These are phyloP conservation scores for Melanerpes formicivorus DNA, from an alignment of 2,113 vertebrate species.

Conservation along the genomic window DNA sequence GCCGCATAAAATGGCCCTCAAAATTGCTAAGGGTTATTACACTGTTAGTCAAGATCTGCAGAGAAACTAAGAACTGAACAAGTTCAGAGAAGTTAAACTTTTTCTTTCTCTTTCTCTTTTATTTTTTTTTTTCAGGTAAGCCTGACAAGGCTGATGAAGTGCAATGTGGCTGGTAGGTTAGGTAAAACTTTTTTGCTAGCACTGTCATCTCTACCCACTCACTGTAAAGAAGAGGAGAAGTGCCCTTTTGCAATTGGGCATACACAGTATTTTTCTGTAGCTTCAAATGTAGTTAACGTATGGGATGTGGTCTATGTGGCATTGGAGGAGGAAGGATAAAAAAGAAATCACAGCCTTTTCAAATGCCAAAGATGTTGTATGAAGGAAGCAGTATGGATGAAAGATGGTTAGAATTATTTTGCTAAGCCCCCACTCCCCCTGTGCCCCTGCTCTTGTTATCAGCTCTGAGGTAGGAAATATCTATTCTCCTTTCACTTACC, in stretches of 20 bases:
- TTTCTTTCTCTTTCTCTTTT: background rate
- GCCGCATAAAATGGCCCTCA: background rate
- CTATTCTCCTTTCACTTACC: conserved; percentile 20
- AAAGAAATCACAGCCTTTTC: background rate
- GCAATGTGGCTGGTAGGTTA: background rate
- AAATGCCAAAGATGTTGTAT: background rate
- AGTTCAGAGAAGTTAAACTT: background rate
- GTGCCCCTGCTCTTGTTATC: background rate
- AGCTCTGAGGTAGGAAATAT: background rate
- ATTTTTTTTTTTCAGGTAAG: background rate
- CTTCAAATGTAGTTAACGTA: background rate
- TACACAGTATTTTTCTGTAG: background rate
- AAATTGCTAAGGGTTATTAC: fast-evolving
- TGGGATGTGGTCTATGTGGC: too few relatives aligned
- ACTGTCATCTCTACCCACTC: background rate
- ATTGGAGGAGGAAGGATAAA: background rate
- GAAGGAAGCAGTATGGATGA: background rate
- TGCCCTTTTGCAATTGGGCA: background rate
- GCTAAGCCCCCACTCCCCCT: background rate
- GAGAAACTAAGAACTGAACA: background rate
- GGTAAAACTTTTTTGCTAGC: background rate
- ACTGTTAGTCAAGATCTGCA: background rate
- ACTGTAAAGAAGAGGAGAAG: background rate
- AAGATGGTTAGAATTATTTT: conserved; percentile 4
- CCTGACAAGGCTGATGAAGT: background rate